Conservation (phyloP, 2,888 invertebrate genomes). For the Chironomus riparius region DNA sequence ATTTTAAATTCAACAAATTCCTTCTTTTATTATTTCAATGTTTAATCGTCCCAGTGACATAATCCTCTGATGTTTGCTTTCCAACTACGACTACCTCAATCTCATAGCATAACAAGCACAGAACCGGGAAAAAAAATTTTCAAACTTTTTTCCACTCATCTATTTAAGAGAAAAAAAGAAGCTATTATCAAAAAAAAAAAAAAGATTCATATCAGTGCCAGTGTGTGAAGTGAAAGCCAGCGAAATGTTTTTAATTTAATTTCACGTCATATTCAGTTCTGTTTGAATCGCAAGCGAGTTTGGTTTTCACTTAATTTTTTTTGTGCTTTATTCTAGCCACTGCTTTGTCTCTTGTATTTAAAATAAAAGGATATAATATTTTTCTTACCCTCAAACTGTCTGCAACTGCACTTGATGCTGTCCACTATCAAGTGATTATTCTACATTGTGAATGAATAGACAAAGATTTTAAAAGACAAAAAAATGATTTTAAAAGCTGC, state of each 20-base stretch:
- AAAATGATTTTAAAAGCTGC: neutral
- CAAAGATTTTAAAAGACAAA: neutral
- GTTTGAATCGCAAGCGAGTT: constrained; percentile 5
- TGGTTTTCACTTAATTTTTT: neutral
- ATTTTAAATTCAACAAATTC: neutral
- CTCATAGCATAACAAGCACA: neutral
- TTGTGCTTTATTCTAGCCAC: neutral
- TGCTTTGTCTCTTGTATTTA: neutral
- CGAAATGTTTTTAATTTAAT: constrained; percentile 15
- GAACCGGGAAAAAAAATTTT: neutral
- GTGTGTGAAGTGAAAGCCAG: neutral
- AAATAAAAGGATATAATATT: no score
- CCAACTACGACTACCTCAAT: neutral
- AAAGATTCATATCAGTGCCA: neutral
- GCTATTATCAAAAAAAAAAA: neutral
- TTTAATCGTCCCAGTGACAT: neutral
- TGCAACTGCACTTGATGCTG: no score
- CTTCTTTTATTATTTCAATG: no score
- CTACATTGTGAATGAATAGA: no score
- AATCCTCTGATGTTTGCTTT: neutral
- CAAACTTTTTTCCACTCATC: neutral
- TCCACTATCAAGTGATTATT: no score
- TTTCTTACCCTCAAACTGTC: no score
- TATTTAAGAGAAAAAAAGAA: neutral
- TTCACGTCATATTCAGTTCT: constrained; percentile 14